phyloP scores from a whole-genome alignment of 2,113 vertebrate species.

The Tringa solitaria region DNA sequence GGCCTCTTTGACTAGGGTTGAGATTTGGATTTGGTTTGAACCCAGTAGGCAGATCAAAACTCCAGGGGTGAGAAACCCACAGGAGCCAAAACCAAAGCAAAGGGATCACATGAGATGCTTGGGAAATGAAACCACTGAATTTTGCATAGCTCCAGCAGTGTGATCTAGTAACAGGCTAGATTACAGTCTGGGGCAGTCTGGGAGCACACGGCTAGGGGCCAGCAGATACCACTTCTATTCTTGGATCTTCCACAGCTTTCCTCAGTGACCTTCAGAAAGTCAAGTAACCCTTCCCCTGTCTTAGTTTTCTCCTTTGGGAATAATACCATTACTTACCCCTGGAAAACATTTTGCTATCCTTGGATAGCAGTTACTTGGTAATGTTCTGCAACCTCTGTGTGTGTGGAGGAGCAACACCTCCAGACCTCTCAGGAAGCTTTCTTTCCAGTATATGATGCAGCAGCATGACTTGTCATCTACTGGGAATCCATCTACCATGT shows the following conservation, averaged over 20 bases:
- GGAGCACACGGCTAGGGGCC: not conserved
- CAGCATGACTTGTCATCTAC: not conserved
- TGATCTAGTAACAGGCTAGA: not conserved
- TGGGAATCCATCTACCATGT: not conserved
- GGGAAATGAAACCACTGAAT: conserved; percentile 36
- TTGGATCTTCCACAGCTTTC: conserved; percentile 5
- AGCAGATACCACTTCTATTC: not conserved
- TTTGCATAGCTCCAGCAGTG: not conserved
- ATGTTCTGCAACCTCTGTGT: not conserved
- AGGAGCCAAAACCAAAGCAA: not conserved
- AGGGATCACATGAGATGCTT: not conserved
- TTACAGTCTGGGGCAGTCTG: conserved; percentile 3
- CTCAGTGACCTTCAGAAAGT: not conserved
- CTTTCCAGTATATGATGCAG: not conserved
- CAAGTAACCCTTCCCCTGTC: not conserved
- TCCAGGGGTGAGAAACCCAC: not conserved
- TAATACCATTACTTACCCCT: not conserved
- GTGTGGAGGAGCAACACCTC: not conserved
- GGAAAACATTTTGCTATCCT: not conserved
- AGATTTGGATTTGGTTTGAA: conserved; percentile 10
- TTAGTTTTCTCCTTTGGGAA: not conserved
- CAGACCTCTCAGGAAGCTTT: not conserved
- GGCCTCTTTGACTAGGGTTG: not conserved
- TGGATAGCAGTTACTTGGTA: not conserved
- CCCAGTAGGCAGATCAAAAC: not conserved